Percentiles rank a stretch among this genome's conserved stretches.
Evolutionary conservation across 64 coral and sea anemone species (phyloP).

Genomic region (Montipora cactus): DNA sequence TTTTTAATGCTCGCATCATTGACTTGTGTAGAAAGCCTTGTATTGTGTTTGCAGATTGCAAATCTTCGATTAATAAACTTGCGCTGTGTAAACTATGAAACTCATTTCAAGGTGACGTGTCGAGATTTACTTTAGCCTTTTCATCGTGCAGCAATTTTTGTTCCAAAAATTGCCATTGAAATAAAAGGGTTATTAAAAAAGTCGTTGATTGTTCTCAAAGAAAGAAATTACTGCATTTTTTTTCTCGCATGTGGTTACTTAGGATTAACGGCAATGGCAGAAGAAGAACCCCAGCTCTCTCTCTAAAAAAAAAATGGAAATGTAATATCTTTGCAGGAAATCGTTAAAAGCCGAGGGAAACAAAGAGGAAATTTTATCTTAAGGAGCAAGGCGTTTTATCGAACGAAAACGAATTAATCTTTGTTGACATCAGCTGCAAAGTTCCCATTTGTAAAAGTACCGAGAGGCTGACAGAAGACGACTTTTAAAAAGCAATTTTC

Average conservation of each 20-base stretch:
- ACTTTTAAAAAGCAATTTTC: background rate
- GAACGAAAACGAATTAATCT: conserved; percentile 59
- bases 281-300: background rate
- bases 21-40: background rate
- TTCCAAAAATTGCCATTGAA: background rate
- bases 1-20: conserved; percentile 26
- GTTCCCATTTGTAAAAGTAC: conserved; percentile 35
- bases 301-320: conserved; percentile 5
- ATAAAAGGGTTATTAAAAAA: background rate
- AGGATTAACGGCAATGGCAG: background rate
- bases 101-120: background rate
- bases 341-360: conserved; percentile 9
- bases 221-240: background rate
- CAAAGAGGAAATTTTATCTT: conserved; percentile 45
- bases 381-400: conserved; percentile 14
- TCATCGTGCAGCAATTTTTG: background rate
- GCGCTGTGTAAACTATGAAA: conserved; percentile 39
- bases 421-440: conserved; percentile 61
- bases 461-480: background rate
- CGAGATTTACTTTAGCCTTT: conserved; percentile 17
- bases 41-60: conserved; percentile 48
- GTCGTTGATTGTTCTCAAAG: conserved; percentile 32
- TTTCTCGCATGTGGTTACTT: conserved; percentile 29
- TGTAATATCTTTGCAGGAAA: conserved; percentile 31
- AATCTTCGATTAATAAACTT: conserved; percentile 59